A percentile compares a stretch with the other conserved stretches of the same genome.
Evolutionary conservation across 2,888 invertebrate species (phyloP).

Genomic region (Epistrophella euchroma): DNA sequence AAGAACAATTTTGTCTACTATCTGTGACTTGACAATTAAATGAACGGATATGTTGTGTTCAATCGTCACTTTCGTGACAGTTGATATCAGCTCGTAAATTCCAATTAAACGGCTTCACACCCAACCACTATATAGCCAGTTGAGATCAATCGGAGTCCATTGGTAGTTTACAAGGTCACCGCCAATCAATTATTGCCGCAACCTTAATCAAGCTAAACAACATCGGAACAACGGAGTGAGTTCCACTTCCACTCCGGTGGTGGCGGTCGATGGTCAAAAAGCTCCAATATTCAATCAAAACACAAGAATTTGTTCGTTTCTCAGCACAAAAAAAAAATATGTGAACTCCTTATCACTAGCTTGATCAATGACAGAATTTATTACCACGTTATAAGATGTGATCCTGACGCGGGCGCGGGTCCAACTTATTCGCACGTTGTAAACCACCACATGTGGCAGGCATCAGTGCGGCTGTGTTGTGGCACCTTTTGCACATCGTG

Average conservation of each 20-base stretch:
- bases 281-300: slow-evolving; percentile 62
- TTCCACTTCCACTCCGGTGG: slow-evolving; percentile 34
- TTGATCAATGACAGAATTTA: slow-evolving; percentile 75
- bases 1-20: slow-evolving; percentile 6
- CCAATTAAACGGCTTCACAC: slow-evolving; percentile 69
- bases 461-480: slow-evolving; percentile 56
- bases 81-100: slow-evolving; percentile 66
- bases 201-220: slow-evolving; percentile 46
- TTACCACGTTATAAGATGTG: slow-evolving; percentile 71
- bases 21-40: slow-evolving; percentile 44
- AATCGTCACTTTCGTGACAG: slow-evolving; percentile 58
- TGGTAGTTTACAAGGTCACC: slow-evolving; percentile 64
- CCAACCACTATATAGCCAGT: not conserved
- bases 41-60: slow-evolving; percentile 55
- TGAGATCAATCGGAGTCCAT: slow-evolving; percentile 6
- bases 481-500: slow-evolving; percentile 71
- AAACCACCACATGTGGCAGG: slow-evolving; percentile 74
- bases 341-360: slow-evolving; percentile 58
- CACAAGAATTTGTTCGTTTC: slow-evolving; percentile 5
- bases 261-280: slow-evolving; percentile 41
- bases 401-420: slow-evolving; percentile 68
- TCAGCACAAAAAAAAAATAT: slow-evolving; percentile 2
- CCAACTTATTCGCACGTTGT: slow-evolving; percentile 75
- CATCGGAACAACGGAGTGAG: not conserved
- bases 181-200: slow-evolving; percentile 49